A percentile compares a stretch with the other conserved stretches of the same genome.
Evolutionary conservation across 2,888 invertebrate species (phyloP).

Genomic region (Strigamia crassipes): DNA sequence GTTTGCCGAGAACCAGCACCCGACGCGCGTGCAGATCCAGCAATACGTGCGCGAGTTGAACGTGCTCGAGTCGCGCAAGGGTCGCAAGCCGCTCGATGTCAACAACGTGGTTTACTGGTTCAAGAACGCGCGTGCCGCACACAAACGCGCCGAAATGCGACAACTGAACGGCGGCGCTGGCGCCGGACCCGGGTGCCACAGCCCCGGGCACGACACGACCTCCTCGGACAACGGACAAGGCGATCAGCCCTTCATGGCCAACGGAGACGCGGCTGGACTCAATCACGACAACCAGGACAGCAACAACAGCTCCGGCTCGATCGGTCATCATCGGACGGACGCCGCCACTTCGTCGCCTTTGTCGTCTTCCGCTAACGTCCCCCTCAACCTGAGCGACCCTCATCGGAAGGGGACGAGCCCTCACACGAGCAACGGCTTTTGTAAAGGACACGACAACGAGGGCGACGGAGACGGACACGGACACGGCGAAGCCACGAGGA

Average conservation of each 20-base stretch:
- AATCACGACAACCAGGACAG: conserved; percentile 66
- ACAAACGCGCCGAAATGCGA: conserved; percentile 80
- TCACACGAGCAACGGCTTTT: conserved; percentile 58
- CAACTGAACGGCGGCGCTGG: conserved; percentile 58
- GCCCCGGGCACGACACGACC: conserved; percentile 49
- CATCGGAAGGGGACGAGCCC: conserved; percentile 32
- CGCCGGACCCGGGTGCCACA: conserved; percentile 46
- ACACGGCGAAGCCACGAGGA: conserved; percentile 52
- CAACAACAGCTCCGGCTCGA: conserved; percentile 57
- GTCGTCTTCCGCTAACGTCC: conserved; percentile 41
- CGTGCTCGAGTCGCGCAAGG: conserved; percentile 85
- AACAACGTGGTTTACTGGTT: conserved; percentile 67
- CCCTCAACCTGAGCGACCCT: conserved; percentile 47
- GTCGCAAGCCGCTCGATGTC: conserved; percentile 90
- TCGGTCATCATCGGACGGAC: background rate
- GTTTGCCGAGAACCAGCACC: conserved; percentile 97
- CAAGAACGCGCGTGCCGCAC: conserved; percentile 94
- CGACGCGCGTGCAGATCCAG: conserved; percentile 87
- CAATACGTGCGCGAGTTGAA: conserved; percentile 94
- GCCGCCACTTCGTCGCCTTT: background rate
- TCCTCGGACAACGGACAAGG: conserved; percentile 49
- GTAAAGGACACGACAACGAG: conserved; percentile 59
- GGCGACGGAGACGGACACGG: conserved; percentile 57
- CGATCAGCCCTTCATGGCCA: conserved; percentile 33
- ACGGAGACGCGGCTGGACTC: conserved; percentile 46